Evolutionary conservation across 1,140 invertebrate genomes (phyloP), one percentile per base, ranked within the genome.

Genomic region (Zaprionus inermis): DNA sequence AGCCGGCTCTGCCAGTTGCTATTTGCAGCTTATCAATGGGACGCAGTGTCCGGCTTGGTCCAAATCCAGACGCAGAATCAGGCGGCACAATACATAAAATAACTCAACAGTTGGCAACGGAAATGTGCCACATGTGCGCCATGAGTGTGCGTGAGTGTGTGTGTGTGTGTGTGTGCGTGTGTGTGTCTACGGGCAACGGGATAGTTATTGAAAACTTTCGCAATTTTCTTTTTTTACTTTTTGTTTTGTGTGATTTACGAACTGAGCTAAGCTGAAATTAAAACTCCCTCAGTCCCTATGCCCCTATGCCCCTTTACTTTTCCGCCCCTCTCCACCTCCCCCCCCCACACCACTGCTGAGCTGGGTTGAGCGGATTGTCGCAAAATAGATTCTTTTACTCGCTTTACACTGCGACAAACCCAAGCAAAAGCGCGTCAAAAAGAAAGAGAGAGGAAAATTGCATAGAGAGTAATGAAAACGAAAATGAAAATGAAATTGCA

Each of bases 181-280:
- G 44, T 46, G 18, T 28, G 24, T 28, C 24, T 28, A n/a, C 12
- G 44, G 20, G 18, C 55, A 16, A 69, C 36, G 58, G 38, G 59
- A 81, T 83, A 83, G 76, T 82, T 82, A 82, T 82, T 82, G 79
- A 83, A 83, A 82, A 76, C 61, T 81, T 81, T 74, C 38, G 60
- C 60, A 22, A 36, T 75, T 67, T 70, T 59, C 32, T 68, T 58
- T 63, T 63, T 22, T 22, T 46, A 18, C 14, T 18, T 24, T 60
- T 38, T n/a, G 36, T 61, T 58, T 30, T 38, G 7, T 55, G 55
- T 34, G 60, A 71, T 71, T 65, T 70, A 55, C 52, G 52, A 46
- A 20, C 38, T 69, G 49, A 63, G 44, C 66, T 57, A 28, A 49
- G 71, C 72, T 72, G 65, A 78, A 82, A 78, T 69, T 73, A 69